Base-by-base conservation (phyloP, 2,888 invertebrate species). In the Xestoiulus laeticollis region DNA sequence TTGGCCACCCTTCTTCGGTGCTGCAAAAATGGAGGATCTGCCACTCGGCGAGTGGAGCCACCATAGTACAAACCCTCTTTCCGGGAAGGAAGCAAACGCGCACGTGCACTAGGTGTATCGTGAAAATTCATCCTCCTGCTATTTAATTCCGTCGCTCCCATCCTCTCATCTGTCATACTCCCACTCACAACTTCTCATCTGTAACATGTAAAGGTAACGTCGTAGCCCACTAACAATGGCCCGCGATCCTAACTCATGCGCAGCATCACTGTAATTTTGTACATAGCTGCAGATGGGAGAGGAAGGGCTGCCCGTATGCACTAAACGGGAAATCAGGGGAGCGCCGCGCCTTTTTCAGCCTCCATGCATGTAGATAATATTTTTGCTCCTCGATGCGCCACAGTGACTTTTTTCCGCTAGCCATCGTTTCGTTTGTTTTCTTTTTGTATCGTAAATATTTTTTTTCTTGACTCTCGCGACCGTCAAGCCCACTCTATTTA, bases 361-460 rank as follows among this genome's bases (percentile, higher is more conserved):
- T 22, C 22, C 68, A 10, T 68, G 68, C 68, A 26, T 68, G 68
- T 85, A 43, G 43, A 85, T 85, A 85, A 33, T 85, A 33, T 85
- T 85, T 82, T 19, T 82, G 12, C n/a, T 22, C 85, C 78, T 8
- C 22, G 68, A 10, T 26, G 68, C 68, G 26, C 68, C 22, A 22
- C 26, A 26, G 8, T 1, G 68, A 68, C 22, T 32, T 85, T 85
- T 85, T 38, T 33, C 22, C 43, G 32, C 22, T 6, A 14, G 1
- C 85, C 85, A 85, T 38, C 85, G 33, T 43, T 32, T 85, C 22
- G n/a, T 38, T 32, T 32, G n/a, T 85, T 38, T 32, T 32, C 32
- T 84, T 85, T 85, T 85, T 85, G n/a, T 85, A 44, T 85, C 33
- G n/a, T 43, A 85, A 85, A 10, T 38, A 68, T n/a, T 68, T 68